Evolutionary conservation across 1,140 invertebrate species (phyloP), one percentile per base, ranked within the genome.

Genomic region (Diachasma alloeum): DNA sequence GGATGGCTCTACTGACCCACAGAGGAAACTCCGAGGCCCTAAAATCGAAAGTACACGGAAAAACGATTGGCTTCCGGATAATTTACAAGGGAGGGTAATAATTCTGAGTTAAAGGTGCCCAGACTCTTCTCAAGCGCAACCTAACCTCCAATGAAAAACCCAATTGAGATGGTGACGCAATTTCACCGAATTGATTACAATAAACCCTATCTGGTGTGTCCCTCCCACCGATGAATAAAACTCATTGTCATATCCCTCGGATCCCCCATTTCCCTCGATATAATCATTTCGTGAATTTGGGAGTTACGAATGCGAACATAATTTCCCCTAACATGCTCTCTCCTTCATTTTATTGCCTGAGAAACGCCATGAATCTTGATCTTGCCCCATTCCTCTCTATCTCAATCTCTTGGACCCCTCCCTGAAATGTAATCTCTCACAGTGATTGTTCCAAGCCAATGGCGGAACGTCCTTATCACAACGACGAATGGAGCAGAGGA

Each of bases 51-150:
- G 75, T 72, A 22, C 63, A 69, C 37, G 19, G 4, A 17, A 37
- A 17, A 26, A 17, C 69, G 26, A 72, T 48, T 37, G 46, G 46
- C 39, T 36, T 0, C 6, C 48, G 76, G 44, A 81, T 72, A 72
- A 72, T 81, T 81, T 81, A 81, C 56, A 63, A 63, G 22, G 59
- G 22, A 67, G 75, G 68, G 17, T 53, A 80, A 79, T 74, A 78
- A 74, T 78, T 77, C 72, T 76, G 63, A 42, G 39, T 42, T 42
- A 42, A 42, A 11, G 39, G 10, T 42, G 10, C 1, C 10, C 1
- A 10, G 39, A 4, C 39, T 37, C 36, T 37, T 37, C 9, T 37
- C 36, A 37, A 37, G 9, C 4, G 9, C 36, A 37, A 37, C 36
- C 9, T 37, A n/a, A n/a, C n/a, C n/a, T n/a, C n/a, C n/a, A n/a